phyloP scores from a whole-genome alignment of 2,113 vertebrate species.

The Indri indri region DNA sequence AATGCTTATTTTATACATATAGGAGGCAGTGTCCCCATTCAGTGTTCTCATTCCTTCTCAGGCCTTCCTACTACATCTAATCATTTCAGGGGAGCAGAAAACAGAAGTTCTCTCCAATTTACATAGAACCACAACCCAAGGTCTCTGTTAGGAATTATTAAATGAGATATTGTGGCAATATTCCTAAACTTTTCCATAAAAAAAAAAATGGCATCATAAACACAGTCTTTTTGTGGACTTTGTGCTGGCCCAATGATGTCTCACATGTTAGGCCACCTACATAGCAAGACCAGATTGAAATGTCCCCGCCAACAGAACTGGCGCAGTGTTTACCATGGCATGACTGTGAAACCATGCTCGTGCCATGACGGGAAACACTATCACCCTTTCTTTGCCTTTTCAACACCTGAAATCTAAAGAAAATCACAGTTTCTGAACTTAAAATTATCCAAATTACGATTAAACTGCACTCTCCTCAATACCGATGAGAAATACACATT shows the following conservation, averaged over 20 bases:
- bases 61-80: neutral
- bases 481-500: neutral
- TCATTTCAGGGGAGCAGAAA: neutral
- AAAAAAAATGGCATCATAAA: neutral
- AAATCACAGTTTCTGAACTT: neutral
- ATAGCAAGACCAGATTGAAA: neutral
- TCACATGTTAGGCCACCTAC: neutral
- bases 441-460: neutral
- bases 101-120: neutral
- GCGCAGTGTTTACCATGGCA: neutral
- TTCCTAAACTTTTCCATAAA: neutral
- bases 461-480: neutral
- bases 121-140: neutral
- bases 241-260: neutral
- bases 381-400: neutral
- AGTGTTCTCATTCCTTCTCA: neutral
- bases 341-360: neutral
- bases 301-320: neutral
- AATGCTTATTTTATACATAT: neutral
- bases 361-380: neutral
- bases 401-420: neutral
- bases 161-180: neutral
- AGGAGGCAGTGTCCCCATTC: neutral
- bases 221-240: neutral
- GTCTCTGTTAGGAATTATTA: neutral